Percentiles rank a stretch among this genome's conserved stretches.
These are phyloP conservation scores for Ginglymostoma cirratum DNA, from an alignment of 2,113 vertebrate genomes.

Conservation along the genomic window DNA sequence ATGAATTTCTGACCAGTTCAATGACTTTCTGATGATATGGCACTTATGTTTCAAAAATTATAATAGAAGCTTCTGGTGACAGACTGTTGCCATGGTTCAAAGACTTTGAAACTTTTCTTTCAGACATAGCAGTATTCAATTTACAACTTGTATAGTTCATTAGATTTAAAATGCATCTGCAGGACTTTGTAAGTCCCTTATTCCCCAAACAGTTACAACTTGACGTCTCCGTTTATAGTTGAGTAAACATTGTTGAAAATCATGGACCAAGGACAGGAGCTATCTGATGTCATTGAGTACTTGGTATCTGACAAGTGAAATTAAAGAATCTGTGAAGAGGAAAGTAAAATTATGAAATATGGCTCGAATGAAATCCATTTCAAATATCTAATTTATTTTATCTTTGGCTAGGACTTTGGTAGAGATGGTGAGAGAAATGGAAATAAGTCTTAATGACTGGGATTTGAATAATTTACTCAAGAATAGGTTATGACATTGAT, in stretches of 20 bases:
- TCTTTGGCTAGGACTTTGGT: not conserved
- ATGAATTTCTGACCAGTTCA: not conserved
- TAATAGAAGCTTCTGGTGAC: not conserved
- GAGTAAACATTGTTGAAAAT: not conserved
- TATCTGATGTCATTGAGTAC: not conserved
- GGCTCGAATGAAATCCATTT: not conserved
- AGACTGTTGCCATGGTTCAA: not conserved
- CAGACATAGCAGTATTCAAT: not conserved
- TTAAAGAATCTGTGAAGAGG: not conserved
- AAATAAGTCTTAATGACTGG: not conserved
- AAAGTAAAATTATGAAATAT: conserved; percentile 7
- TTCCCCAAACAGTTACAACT: not conserved
- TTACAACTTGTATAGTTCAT: not conserved
- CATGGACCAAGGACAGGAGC: not conserved
- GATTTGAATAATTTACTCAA: not conserved
- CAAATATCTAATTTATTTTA: not conserved
- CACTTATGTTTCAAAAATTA: not conserved
- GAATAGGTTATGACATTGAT: not conserved
- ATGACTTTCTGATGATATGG: not conserved
- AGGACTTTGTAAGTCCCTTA: not conserved
- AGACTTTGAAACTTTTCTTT: not conserved
- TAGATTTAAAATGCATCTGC: conserved; percentile 18
- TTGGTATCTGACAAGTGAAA: not conserved
- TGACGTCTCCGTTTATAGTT: not conserved
- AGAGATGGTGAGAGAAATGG: not conserved